These are phyloP conservation scores for Odontophorus gujanensis DNA, from an alignment of 2,113 vertebrate species.

Conservation along the genomic window DNA sequence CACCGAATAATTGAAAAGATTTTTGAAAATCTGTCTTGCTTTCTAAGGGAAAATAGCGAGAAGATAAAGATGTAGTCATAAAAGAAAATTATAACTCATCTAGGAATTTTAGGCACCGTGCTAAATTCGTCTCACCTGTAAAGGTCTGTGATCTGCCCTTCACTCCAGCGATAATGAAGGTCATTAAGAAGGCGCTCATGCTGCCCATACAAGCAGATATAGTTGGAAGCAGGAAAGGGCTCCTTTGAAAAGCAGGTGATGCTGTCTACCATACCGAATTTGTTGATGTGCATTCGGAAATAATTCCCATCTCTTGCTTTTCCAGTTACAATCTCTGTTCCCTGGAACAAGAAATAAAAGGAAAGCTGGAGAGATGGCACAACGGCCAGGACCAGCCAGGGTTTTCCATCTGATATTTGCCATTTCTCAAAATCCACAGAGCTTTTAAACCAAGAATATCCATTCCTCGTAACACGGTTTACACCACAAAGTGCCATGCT, in stretches of 20 bases:
- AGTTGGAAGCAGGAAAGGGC: slow-evolving; percentile 86
- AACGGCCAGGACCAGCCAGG: neutral
- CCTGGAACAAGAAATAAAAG: slow-evolving; percentile 75
- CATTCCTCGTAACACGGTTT: fast-evolving
- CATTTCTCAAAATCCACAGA: neutral
- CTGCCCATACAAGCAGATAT: slow-evolving; percentile 85
- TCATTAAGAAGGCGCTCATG: slow-evolving; percentile 90
- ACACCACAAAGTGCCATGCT: neutral
- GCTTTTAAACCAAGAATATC: neutral
- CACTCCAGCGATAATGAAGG: slow-evolving; percentile 77
- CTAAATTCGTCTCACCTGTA: slow-evolving; percentile 83
- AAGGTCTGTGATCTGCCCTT: slow-evolving; percentile 83
- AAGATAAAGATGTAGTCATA: neutral
- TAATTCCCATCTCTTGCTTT: slow-evolving; percentile 81
- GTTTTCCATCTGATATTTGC: neutral
- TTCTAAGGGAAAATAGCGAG: neutral
- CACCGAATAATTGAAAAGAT: neutral
- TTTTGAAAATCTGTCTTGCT: neutral
- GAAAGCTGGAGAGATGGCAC: neutral
- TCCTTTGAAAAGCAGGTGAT: slow-evolving; percentile 89
- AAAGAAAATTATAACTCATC: neutral
- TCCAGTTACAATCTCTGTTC: slow-evolving; percentile 82
- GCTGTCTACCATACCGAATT: slow-evolving; percentile 79
- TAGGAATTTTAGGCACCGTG: neutral
- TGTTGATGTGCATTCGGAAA: slow-evolving; percentile 85